Evolutionary conservation across 64 coral and sea anemone species (phyloP).

Genomic region (Dendrophyllia cribrosa): DNA sequence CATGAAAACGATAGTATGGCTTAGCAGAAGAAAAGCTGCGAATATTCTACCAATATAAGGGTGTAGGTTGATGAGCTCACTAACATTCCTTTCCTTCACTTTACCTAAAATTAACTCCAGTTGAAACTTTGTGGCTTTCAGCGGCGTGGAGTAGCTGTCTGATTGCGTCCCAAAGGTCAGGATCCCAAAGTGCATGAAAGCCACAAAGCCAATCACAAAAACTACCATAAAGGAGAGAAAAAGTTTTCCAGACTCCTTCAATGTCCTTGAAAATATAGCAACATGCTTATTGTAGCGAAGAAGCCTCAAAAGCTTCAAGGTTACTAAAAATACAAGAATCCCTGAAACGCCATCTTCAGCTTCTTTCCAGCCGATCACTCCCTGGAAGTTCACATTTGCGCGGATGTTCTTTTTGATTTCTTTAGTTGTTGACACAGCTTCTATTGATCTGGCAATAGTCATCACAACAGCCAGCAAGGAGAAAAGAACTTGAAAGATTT

Average conservation of each 20-base stretch:
- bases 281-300: conserved; percentile 40
- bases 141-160: not conserved
- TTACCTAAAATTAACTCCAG: conserved; percentile 22
- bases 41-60: not conserved
- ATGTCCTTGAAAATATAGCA: not conserved
- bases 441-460: not conserved
- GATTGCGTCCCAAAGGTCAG: conserved; percentile 1
- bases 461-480: not conserved
- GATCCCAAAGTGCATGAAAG: conserved; percentile 7
- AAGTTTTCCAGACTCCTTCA: conserved; percentile 10
- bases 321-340: conserved; percentile 12
- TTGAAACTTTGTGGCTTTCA: conserved; percentile 17
- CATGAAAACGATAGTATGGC: conserved; percentile 32
- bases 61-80: not conserved
- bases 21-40: not conserved
- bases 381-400: conserved; percentile 8
- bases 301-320: not conserved
- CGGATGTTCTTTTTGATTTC: not conserved
- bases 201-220: conserved; percentile 6
- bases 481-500: not conserved
- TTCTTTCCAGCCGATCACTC: not conserved
- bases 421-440: not conserved
- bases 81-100: not conserved
- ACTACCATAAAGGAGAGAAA: conserved; percentile 13
- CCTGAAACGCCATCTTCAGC: not conserved